Conservation (phyloP, 2,888 invertebrate genomes). For the Empis livida region DNA sequence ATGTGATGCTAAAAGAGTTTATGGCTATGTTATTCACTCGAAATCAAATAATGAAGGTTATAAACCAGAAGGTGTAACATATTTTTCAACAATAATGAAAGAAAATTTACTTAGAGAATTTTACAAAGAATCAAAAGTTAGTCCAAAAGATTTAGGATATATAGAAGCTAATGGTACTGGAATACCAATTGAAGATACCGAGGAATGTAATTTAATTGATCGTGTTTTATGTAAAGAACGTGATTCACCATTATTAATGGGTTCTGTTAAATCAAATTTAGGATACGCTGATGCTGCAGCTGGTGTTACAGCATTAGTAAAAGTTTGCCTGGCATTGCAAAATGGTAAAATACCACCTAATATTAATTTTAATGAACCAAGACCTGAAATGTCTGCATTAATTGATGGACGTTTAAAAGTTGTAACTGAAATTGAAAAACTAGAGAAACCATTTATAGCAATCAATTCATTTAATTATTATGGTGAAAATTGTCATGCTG, state of each 20-base stretch:
- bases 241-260: slow-evolving; percentile 59
- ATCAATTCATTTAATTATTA: slow-evolving; percentile 87
- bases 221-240: slow-evolving; percentile 58
- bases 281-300: slow-evolving; percentile 80
- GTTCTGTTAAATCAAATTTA: slow-evolving; percentile 81
- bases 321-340: slow-evolving; percentile 66
- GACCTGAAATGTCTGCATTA: slow-evolving; percentile 44
- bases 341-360: slow-evolving; percentile 67
- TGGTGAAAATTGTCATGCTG: slow-evolving; percentile 54
- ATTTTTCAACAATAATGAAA: slow-evolving; percentile 46
- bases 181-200: slow-evolving; percentile 70
- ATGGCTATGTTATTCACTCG: slow-evolving; percentile 53
- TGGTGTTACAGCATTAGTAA: slow-evolving; percentile 63
- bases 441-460: slow-evolving; percentile 59
- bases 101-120: slow-evolving; percentile 44
- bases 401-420: slow-evolving; percentile 48
- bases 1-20: slow-evolving; percentile 45
- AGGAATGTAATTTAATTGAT: slow-evolving; percentile 67
- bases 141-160: slow-evolving; percentile 53
- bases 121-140: slow-evolving; percentile 50
- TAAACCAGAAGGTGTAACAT: slow-evolving; percentile 49
- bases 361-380: slow-evolving; percentile 53
- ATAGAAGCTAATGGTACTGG: slow-evolving; percentile 77
- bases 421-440: slow-evolving; percentile 52
- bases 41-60: slow-evolving; percentile 64